phyloP scores from a whole-genome alignment of 1,140 invertebrate genomes.

The Drosophila parabipectinata region DNA sequence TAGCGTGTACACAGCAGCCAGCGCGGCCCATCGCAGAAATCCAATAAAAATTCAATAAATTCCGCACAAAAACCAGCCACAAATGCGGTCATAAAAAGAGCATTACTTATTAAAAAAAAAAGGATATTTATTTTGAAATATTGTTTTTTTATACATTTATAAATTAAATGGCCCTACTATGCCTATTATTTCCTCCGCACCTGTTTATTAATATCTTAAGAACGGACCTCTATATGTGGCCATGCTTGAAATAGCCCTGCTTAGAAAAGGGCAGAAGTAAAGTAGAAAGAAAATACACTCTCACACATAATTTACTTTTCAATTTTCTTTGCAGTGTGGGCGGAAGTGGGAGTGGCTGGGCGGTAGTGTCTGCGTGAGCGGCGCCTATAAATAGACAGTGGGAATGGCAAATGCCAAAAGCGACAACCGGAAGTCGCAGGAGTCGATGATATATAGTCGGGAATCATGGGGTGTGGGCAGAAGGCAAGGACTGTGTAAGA shows the following conservation, averaged over 20 bases:
- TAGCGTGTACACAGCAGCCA: constrained; percentile 75
- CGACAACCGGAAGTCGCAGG: constrained; percentile 64
- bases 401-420: constrained; percentile 48
- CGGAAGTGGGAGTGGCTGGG: constrained; percentile 2
- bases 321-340: constrained; percentile 48
- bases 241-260: constrained; percentile 25
- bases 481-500: constrained; percentile 1
- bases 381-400: constrained; percentile 71
- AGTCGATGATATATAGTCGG: constrained; percentile 55
- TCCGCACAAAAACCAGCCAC: constrained; percentile 60
- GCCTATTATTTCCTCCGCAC: background rate
- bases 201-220: constrained; percentile 2
- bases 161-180: too few species aligned
- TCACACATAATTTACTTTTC: constrained; percentile 48
- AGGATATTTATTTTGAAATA: too few species aligned
- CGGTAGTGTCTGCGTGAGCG: constrained; percentile 27
- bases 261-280: background rate
- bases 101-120: background rate
- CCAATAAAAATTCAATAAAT: constrained; percentile 83
- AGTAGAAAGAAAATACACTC: constrained; percentile 13
- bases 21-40: constrained; percentile 61
- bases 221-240: constrained; percentile 38
- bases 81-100: constrained; percentile 12
- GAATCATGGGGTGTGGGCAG: constrained; percentile 12
- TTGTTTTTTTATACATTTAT: too few species aligned